Conservation (phyloP, 1,140 invertebrate genomes). For the Eubasilissa regina region DNA sequence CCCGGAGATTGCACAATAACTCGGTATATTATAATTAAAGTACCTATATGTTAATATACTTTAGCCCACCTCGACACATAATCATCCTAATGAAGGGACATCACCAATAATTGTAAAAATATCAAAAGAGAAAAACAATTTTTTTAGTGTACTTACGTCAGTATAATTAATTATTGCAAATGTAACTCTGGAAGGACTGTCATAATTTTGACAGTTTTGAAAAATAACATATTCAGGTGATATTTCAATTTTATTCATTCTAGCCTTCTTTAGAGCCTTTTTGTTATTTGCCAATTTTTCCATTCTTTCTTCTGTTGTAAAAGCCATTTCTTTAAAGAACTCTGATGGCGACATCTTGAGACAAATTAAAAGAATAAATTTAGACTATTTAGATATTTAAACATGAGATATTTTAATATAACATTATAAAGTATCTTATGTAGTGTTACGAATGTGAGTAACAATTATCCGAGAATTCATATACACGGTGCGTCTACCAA, state of each 20-base stretch:
- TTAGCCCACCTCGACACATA: no score
- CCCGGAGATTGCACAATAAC: no score
- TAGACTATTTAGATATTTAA: not conserved
- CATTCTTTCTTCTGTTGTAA: slow-evolving; percentile 28
- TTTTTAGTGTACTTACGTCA: slow-evolving; percentile 3
- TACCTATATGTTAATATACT: no score
- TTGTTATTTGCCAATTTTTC: slow-evolving; percentile 2
- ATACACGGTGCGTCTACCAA: no score
- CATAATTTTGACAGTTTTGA: slow-evolving; percentile 38
- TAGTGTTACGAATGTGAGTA: no score
- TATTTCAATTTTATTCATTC: slow-evolving; percentile 22
- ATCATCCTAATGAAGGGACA: no score
- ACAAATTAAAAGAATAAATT: not conserved
- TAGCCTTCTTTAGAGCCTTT: slow-evolving; percentile 19
- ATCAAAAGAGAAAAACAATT: no score
- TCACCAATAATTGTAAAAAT: no score
- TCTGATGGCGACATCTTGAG: slow-evolving; percentile 8
- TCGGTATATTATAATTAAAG: no score
- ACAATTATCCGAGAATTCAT: no score
- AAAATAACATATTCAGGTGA: slow-evolving; percentile 26
- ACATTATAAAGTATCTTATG: not conserved
- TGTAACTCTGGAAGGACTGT: not conserved
- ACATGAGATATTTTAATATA: not conserved
- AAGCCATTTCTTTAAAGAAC: slow-evolving; percentile 28
- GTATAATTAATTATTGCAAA: slow-evolving; percentile 25